A percentile compares a stretch with the other conserved stretches of the same genome.
These are phyloP conservation scores for Cheilosia variabilis DNA, from an alignment of 2,888 invertebrate genomes.

Conservation along the genomic window DNA sequence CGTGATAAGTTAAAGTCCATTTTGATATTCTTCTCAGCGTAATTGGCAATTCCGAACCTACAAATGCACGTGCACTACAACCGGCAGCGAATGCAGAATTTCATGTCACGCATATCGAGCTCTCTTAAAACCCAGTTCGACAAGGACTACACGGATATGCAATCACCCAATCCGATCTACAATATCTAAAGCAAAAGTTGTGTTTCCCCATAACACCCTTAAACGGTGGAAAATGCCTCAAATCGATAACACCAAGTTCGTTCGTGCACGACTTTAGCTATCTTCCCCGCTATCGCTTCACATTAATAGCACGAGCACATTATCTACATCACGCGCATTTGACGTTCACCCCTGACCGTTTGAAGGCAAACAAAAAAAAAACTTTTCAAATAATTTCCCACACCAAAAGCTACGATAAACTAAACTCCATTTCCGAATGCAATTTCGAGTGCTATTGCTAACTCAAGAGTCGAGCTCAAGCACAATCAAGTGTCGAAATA, in stretches of 20 bases:
- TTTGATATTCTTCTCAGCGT: too few species aligned
- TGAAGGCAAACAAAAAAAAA: neutral
- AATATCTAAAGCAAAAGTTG: too few species aligned
- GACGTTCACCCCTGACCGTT: conserved; percentile 7
- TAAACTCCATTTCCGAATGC: conserved; percentile 6
- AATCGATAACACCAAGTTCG: too few species aligned
- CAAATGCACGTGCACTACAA: too few species aligned
- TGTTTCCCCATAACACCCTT: neutral
- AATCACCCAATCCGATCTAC: too few species aligned
- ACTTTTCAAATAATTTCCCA: neutral
- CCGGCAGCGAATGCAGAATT: too few species aligned
- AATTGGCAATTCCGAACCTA: too few species aligned
- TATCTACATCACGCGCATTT: conserved; percentile 26
- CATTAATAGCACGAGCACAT: neutral
- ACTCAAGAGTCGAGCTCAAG: neutral
- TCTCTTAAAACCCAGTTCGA: too few species aligned
- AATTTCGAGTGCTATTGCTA: neutral
- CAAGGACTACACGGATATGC: too few species aligned
- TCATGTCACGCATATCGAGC: too few species aligned
- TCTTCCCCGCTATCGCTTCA: neutral
- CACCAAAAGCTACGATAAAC: neutral
- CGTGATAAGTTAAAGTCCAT: too few species aligned
- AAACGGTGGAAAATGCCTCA: too few species aligned
- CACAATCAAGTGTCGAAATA: conserved; percentile 17
- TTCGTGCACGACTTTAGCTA: conserved; percentile 13